Evolutionary conservation across 2,888 invertebrate genomes (phyloP), one percentile per base, ranked within the genome.

Genomic region (Falcaria lacertinaria): DNA sequence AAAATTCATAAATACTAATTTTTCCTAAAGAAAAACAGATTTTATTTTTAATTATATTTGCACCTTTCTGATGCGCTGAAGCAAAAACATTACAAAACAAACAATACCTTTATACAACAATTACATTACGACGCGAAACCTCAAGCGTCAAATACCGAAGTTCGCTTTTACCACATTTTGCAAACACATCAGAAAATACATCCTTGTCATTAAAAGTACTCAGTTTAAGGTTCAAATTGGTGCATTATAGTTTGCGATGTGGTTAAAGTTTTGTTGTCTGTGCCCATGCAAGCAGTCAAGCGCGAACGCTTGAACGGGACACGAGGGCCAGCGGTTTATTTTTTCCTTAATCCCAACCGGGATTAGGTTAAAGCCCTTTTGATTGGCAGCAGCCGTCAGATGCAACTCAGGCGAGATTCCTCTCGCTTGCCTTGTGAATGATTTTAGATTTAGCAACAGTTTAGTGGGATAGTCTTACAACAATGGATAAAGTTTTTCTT

Each of bases 361-460:
- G 88, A 87, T 89, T 87, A 88, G 82, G 79, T 75, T 76, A 83
- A 86, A 86, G 84, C 78, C 82, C 78, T 74, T 85, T 83, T 88
- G 88, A 89, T 82, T 87, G 88, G 87, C 88, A 87, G 88, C 81
- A 82, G 83, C 69, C 83, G 86, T 87, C 86, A 80, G 79, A 70
- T 74, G 81, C 87, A 84, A 62, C 72, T 69, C 73, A 66, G 72
- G 68, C 56, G 64, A 41, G 33, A 33, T 13, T 40, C 33, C 14
- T 22, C 33, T 17, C n/a, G 40, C 33, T 19, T 17, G 3, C 14
- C 15, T 2, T 17, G 11, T 15, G 33, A 22, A 33, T 5, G 11
- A 17, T 34, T 33, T 15, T 13, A 22, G 19, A 14, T 34, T 33
- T 40, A 34, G 33, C 40, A 33, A 33, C 22, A 8, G 8, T 33